Evolutionary conservation across 2,888 invertebrate species (phyloP), one percentile per base, ranked within the genome.

Genomic region (Synergus gifuensis): DNA sequence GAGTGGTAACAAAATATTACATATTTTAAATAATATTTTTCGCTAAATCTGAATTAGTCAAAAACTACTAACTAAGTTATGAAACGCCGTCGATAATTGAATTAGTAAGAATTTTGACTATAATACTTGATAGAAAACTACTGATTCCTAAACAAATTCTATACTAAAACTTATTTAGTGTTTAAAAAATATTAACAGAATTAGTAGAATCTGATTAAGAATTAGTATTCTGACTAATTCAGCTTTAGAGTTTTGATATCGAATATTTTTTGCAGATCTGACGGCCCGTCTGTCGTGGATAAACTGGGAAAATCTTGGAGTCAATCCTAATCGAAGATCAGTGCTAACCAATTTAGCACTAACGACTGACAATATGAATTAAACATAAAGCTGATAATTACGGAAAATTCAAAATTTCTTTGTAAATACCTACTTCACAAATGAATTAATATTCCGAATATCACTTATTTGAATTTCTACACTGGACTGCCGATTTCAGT

Each of bases 271-370:
- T 91, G 2, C 93, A 99, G 99, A 99, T 95, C 93, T 99, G 85
- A 98, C 99, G 0, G 99, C 99, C 0, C 94, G 99, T 79, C 93
- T 99, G 44, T 98, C 98, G 0, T 99, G 99, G 99, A 99, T 99
- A 87, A 98, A 99, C 90, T 99, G 99, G 99, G 98, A 98, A 92
- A 98, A 98, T 91, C 94, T 99, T 1, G 99, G 99, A 0, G 98
- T 99, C 4, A 97, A 97, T 90, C 98, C 98, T 2, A 97, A 97
- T 80, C 94, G 98, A 76, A 94, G 98, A 86, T 97, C 97, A 82
- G 94, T 97, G 8, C 93, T 98, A 2, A 97, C 97, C 0, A 96
- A 97, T 0, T 93, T 98, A 22, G 96, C 97, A 0, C 93, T 97
- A 16, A 96, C 96, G 73, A 95, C 96, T 0, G 97, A 97, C 87